phyloP scores from a whole-genome alignment of 1,140 invertebrate species.

The Leptopilina boulardi region DNA sequence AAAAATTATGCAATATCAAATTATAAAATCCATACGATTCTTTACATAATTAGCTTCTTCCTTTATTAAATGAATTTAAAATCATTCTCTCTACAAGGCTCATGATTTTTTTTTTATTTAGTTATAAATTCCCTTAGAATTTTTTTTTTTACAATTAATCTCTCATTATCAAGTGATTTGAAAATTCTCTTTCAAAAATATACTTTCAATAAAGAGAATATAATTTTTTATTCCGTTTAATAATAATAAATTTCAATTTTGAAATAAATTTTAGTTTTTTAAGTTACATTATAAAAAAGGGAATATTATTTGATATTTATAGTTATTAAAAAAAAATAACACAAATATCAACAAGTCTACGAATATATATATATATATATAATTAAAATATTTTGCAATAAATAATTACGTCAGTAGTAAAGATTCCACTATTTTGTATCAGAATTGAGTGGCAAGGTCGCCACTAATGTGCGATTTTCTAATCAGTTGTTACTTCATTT shows the following conservation, averaged over 20 bases:
- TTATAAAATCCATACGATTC: neutral
- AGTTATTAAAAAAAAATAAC: neutral
- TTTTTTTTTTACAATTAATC: too few species aligned
- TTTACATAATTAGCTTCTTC: conserved; percentile 9
- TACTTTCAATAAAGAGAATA: too few species aligned
- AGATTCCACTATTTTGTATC: neutral
- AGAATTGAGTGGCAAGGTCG: conserved; percentile 12
- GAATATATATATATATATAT: too few species aligned
- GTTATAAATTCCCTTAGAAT: neutral
- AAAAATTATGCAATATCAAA: neutral
- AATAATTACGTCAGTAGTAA: conserved; percentile 8
- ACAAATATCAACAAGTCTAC: neutral
- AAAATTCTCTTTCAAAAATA: neutral
- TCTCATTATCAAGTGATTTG: too few species aligned
- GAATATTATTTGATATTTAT: too few species aligned
- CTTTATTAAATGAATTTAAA: conserved; percentile 20
- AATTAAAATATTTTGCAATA: neutral
- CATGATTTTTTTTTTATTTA: neutral
- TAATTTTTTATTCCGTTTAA: too few species aligned
- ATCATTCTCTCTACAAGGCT: neutral
- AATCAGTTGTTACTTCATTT: neutral
- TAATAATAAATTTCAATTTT: too few species aligned
- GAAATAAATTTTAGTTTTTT: too few species aligned
- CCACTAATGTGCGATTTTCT: neutral
- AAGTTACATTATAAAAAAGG: too few species aligned